Evolutionary conservation across 2,113 vertebrate genomes (phyloP), one percentile per base, ranked within the genome.

Genomic region (Tyrannus savana): DNA sequence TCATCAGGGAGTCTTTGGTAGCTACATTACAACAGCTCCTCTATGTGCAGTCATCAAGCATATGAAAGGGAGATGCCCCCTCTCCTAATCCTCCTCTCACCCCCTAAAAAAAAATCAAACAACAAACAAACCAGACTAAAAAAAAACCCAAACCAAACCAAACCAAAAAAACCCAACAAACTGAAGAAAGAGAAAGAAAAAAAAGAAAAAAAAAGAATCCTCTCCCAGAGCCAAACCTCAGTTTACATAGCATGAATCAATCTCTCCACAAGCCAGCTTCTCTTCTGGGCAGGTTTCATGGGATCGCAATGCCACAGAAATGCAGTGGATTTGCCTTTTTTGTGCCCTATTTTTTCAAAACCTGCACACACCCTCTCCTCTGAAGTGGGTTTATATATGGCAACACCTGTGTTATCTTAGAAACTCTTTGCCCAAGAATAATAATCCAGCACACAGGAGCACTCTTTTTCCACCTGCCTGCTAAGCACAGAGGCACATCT

Each of bases 321-420:
- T 5, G 74, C 22, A 44, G 47, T 83, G 11, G 39, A 83, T 59
- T 79, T 78, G 35, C 84, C 47, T 72, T 78, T 56, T 30, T 50
- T n/a, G n/a, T 14, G 27, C 39, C 23, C 19, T 6, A 5, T 31
- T 86, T 69, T 53, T 69, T 55, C 23, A 12, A 92, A 87, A 87
- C 13, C 19, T 47, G 24, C 55, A 84, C 74, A 87, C 12, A 0
- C 33, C 19, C 69, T 94, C 44, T 46, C 7, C 35, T 86, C 72
- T 33, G 50, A 93, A 89, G 67, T 33, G 33, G 39, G 59, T 71
- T 66, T 41, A 7, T 31, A 49, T 2, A 3, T 25, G n/a, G 75
- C 53, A 59, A 28, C 92, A 94, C 90, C 93, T 88, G 72, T 87
- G 94, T 81, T 94, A 87, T 91, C 71, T 66, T 44, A 60, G 58